Evolutionary conservation across 2,113 vertebrate genomes (phyloP).

Genomic region (Mirounga angustirostris): DNA sequence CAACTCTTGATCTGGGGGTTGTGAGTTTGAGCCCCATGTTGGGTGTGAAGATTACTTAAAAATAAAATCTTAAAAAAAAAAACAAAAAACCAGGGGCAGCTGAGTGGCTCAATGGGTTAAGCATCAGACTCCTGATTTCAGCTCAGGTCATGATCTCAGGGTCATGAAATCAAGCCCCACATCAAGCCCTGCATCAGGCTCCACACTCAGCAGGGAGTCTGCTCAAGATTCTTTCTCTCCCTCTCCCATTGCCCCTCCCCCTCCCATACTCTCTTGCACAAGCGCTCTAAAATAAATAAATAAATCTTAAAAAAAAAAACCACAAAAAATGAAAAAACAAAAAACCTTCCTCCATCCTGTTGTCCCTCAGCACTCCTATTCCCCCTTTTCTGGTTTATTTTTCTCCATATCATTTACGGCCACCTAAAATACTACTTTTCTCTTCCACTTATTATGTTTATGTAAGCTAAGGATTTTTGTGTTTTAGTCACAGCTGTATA

Average conservation of each 20-base stretch:
- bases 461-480: background rate
- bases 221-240: background rate
- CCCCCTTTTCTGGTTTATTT: background rate
- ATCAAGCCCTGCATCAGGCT: background rate
- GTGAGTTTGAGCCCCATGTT: background rate
- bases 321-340: background rate
- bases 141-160: background rate
- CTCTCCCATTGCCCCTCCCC: background rate
- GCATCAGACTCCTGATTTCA: background rate
- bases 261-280: background rate
- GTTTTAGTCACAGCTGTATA: background rate
- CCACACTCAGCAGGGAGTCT: background rate
- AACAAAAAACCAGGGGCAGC: background rate
- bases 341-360: background rate
- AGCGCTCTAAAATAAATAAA: background rate
- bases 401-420: background rate
- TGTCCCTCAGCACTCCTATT: background rate
- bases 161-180: background rate
- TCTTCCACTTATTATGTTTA: slow-evolving; percentile 14
- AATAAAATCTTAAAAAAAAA: background rate
- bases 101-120: background rate
- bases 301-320: background rate
- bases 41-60: background rate
- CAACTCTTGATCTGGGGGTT: background rate
- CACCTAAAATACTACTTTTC: background rate